Conservation (phyloP, 2,113 vertebrate genomes). For the Castor canadensis region DNA sequence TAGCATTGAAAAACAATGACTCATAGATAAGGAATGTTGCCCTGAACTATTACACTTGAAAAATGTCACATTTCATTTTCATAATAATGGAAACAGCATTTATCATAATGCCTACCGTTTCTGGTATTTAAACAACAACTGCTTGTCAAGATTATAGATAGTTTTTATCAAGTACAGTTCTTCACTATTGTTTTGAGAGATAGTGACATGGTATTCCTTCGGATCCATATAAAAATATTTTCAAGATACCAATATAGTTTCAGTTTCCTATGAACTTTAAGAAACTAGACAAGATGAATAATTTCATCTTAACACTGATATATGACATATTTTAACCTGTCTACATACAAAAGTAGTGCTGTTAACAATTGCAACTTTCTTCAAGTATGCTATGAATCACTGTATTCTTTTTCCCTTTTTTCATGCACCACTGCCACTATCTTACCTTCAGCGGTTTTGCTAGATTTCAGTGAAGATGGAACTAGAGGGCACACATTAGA, state of each 20-base stretch:
- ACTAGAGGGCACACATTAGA: constrained; percentile 91
- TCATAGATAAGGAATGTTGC: constrained; percentile 41
- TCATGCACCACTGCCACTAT: constrained; percentile 91
- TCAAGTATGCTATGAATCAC: constrained; percentile 87
- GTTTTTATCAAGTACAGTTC: neutral
- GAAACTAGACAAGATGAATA: constrained; percentile 83
- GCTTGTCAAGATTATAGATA: constrained; percentile 53
- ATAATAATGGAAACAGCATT: constrained; percentile 26
- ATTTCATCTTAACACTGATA: constrained; percentile 85
- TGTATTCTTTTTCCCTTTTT: constrained; percentile 85
- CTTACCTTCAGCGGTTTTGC: constrained; percentile 92
- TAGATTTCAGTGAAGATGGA: constrained; percentile 89
- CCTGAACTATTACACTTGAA: constrained; percentile 12
- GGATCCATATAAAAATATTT: constrained; percentile 69
- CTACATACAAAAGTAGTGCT: constrained; percentile 84
- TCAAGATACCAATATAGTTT: constrained; percentile 71
- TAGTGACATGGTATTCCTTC: constrained; percentile 55
- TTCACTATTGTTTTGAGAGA: constrained; percentile 59
- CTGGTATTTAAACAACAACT: constrained; percentile 48
- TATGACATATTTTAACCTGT: constrained; percentile 87
- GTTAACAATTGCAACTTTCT: constrained; percentile 89
- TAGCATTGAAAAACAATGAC: constrained; percentile 56
- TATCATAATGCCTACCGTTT: constrained; percentile 36
- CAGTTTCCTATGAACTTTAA: constrained; percentile 80
- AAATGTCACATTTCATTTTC: constrained; percentile 58